Conservation (phyloP, 2,888 invertebrate species). For the Griposia aprilina region DNA sequence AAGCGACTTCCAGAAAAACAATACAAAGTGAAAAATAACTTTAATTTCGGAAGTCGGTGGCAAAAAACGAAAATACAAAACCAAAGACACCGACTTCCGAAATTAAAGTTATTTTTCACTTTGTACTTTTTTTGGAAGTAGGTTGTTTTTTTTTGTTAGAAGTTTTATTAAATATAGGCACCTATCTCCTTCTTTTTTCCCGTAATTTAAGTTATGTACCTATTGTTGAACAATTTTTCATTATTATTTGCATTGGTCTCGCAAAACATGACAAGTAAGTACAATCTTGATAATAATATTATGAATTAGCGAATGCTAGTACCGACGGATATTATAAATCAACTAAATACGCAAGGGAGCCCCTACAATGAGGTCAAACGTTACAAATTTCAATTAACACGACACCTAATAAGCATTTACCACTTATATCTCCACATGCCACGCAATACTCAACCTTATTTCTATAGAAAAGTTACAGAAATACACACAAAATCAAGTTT, state of each 20-base stretch:
- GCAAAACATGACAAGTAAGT: slow-evolving; percentile 22
- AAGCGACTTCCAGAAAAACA: too few species aligned
- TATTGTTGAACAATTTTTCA: slow-evolving; percentile 1
- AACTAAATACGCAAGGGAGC: slow-evolving; percentile 69
- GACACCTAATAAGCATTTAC: slow-evolving; percentile 61
- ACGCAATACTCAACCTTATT: slow-evolving; percentile 52
- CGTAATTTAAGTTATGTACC: background rate
- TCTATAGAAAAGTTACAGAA: background rate
- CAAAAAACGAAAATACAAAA: too few species aligned
- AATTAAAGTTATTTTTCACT: too few species aligned
- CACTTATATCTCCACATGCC: slow-evolving; percentile 27
- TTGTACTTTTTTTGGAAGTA: too few species aligned
- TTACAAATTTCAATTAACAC: slow-evolving; percentile 81
- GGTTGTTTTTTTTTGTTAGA: too few species aligned
- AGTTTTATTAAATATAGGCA: too few species aligned
- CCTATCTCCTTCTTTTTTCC: too few species aligned
- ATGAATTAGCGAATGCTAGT: slow-evolving; percentile 51
- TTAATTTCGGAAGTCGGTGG: too few species aligned
- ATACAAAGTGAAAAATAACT: too few species aligned
- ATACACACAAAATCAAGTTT: slow-evolving; percentile 23
- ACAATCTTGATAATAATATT: slow-evolving; percentile 44
- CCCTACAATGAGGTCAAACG: slow-evolving; percentile 81
- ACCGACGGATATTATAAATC: slow-evolving; percentile 70
- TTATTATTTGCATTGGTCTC: slow-evolving; percentile 9
- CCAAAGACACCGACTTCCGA: too few species aligned